phyloP scores from a whole-genome alignment of 1,140 invertebrate genomes.

The Camponotus floridanus region DNA sequence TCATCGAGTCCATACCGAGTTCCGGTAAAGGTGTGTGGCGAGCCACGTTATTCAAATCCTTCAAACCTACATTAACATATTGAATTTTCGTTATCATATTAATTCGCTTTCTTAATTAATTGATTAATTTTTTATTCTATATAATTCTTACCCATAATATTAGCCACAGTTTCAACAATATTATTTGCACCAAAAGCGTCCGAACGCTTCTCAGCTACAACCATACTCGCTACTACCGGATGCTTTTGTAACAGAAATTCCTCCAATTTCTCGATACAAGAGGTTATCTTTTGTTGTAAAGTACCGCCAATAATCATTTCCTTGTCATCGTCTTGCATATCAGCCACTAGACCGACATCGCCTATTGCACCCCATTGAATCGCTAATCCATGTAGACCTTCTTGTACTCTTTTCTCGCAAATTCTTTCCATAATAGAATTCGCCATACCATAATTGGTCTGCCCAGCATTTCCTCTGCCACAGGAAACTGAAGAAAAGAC shows the following conservation, averaged over 20 bases:
- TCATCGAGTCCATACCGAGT: slow-evolving; percentile 93
- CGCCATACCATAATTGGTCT: slow-evolving; percentile 90
- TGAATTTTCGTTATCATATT: too few species aligned
- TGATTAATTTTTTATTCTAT: too few species aligned
- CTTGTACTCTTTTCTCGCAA: slow-evolving; percentile 85
- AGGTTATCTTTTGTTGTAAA: slow-evolving; percentile 89
- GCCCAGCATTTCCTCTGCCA: slow-evolving; percentile 92
- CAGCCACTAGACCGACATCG: slow-evolving; percentile 88
- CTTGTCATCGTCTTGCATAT: slow-evolving; percentile 89
- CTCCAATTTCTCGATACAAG: slow-evolving; percentile 87
- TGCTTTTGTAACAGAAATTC: slow-evolving; percentile 87
- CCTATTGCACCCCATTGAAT: slow-evolving; percentile 88
- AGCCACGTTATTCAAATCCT: slow-evolving; percentile 87
- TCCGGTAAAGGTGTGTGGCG: slow-evolving; percentile 90
- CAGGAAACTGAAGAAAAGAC: slow-evolving; percentile 92
- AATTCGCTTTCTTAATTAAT: not conserved
- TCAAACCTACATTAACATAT: slow-evolving; percentile 78
- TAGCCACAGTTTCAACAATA: slow-evolving; percentile 79
- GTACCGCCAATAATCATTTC: slow-evolving; percentile 88
- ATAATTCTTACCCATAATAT: not conserved
- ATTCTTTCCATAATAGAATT: slow-evolving; percentile 89
- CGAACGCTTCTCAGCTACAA: slow-evolving; percentile 64
- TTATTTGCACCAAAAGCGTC: slow-evolving; percentile 70
- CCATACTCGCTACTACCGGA: slow-evolving; percentile 80
- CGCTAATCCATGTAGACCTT: slow-evolving; percentile 87